These are phyloP conservation scores for Tridacna gigas DNA, from an alignment of 2,888 invertebrate species.

Conservation along the genomic window DNA sequence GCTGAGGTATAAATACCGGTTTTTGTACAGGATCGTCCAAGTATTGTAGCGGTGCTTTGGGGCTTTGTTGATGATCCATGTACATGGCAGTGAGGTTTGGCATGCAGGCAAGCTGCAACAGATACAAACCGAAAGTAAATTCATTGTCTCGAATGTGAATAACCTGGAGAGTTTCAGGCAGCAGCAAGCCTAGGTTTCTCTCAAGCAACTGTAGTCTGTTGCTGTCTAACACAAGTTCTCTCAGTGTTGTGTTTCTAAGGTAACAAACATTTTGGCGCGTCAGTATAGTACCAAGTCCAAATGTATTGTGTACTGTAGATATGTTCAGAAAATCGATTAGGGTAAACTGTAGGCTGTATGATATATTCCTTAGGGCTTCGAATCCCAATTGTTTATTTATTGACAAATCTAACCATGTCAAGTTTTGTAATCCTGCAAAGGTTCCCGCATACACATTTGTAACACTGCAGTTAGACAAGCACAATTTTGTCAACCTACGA, in stretches of 20 bases:
- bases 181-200: slow-evolving; percentile 19
- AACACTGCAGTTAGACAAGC: slow-evolving; percentile 12
- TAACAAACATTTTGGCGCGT: slow-evolving; percentile 42
- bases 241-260: slow-evolving; percentile 46
- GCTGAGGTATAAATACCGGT: background rate
- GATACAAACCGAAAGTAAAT: slow-evolving; percentile 50
- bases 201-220: slow-evolving; percentile 47
- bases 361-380: slow-evolving; percentile 32
- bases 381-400: slow-evolving; percentile 43
- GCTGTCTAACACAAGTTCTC: slow-evolving; percentile 34
- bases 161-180: slow-evolving; percentile 33
- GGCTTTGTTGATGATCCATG: slow-evolving; percentile 11
- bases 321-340: slow-evolving; percentile 40
- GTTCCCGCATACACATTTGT: slow-evolving; percentile 2
- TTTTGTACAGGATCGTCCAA: background rate
- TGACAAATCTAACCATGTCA: slow-evolving; percentile 39
- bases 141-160: slow-evolving; percentile 37
- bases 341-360: slow-evolving; percentile 53
- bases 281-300: slow-evolving; percentile 31
- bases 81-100: slow-evolving; percentile 8
- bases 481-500: slow-evolving; percentile 1
- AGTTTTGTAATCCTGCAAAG: background rate
- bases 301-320: slow-evolving; percentile 43
- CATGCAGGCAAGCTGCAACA: slow-evolving; percentile 38
- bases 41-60: slow-evolving; percentile 2